Evolutionary conservation across 2,797 vertebrate genomes (phyloP), one percentile per base, ranked within the genome.

Genomic region (Brotogeris chrysoptera): DNA sequence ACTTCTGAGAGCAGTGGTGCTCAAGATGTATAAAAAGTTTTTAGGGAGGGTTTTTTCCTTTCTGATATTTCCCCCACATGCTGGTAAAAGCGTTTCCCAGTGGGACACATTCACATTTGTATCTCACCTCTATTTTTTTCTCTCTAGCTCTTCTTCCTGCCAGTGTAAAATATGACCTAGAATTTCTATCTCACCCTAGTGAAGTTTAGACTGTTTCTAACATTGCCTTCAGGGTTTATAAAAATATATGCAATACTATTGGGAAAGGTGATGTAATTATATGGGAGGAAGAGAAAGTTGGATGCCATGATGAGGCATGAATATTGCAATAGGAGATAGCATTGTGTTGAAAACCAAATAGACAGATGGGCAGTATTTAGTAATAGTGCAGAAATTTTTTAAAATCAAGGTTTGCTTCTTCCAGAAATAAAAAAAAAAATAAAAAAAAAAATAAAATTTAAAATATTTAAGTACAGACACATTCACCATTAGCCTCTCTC

Each of bases 241-340:
- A 90, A 88, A 90, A 80, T 69, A 66, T 39, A 65, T 21, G 19
- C 46, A 88, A 18, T 66, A 27, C 49, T 53, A 13, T 44, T 77
- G 79, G 90, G 86, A 90, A 91, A 82, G 72, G 17, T 92, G 21
- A 88, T 94, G 14, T 41, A 88, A 80, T 93, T 95, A 76, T 76
- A 80, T 18, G 36, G 65, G 36, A 78, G n/a, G 41, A 85, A 93
- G 30, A 72, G 34, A 93, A 80, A 91, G 61, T 11, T 73, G 46
- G 65, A 90, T 90, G 60, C 34, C 6, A 9, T 34, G 44, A 82
- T 78, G 52, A 82, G 41, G 44, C 36, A 86, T 34, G 38, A 86
- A 86, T 81, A 83, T 72, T 91, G 65, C 49, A 85, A 53, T 10
- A 53, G 34, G 43, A 94, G 38, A 74, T 6, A 92, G 19, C 55